phyloP scores from a whole-genome alignment of 2,797 vertebrate genomes.

The Graptemys geographica region DNA sequence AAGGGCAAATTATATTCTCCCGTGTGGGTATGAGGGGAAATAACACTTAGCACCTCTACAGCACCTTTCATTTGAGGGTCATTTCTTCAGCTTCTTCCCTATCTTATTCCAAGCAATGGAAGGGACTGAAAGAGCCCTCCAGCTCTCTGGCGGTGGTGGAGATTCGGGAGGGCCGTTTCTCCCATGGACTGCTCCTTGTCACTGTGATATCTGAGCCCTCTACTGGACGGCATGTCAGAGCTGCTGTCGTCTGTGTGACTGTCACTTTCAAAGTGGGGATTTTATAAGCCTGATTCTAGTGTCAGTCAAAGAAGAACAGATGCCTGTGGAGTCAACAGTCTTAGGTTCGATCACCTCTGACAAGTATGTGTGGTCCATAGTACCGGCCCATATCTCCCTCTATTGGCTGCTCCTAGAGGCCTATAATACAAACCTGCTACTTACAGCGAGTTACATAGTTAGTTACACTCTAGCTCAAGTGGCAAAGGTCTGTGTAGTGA shows the following conservation, averaged over 20 bases:
- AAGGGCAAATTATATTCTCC: background rate
- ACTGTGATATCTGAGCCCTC: background rate
- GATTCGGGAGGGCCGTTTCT: background rate
- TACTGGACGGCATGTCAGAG: background rate
- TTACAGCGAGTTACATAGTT: background rate
- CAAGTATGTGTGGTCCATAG: conserved; percentile 13
- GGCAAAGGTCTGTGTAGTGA: background rate
- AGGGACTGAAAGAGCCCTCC: conserved; percentile 5
- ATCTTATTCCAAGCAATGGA: background rate
- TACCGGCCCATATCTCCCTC: background rate
- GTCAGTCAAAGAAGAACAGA: conserved; percentile 17
- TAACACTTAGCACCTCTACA: background rate
- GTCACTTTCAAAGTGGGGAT: conserved; percentile 19
- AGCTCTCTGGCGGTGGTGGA: conserved; percentile 21
- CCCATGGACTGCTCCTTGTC: background rate
- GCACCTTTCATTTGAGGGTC: background rate
- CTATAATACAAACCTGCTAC: background rate
- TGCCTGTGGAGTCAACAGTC: background rate
- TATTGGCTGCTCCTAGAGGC: background rate
- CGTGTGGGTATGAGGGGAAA: background rate
- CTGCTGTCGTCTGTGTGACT: background rate
- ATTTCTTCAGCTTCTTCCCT: background rate
- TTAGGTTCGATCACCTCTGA: background rate
- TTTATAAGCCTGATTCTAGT: background rate
- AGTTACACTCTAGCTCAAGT: background rate